These are phyloP conservation scores for human (Homo sapiens) DNA, from an alignment of 2,113 vertebrate genomes.

Conservation along the genomic window GRCh38 chr3:189108001-189108500, in stretches of 20 bases:
- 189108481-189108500: slow-evolving; percentile 45
- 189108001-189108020: neutral
- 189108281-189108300: neutral
- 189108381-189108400: slow-evolving; percentile 55
- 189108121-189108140: slow-evolving; percentile 34
- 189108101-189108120: neutral
- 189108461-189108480: slow-evolving; percentile 58
- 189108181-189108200: slow-evolving; percentile 26
- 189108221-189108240: slow-evolving; percentile 56
- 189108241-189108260: slow-evolving; percentile 35
- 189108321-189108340: slow-evolving; percentile 46
- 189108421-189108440: slow-evolving; percentile 41
- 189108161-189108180: slow-evolving; percentile 36
- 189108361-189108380: slow-evolving; percentile 3
- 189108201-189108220: slow-evolving; percentile 63
- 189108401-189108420: slow-evolving; percentile 13
- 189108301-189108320: neutral
- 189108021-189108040: neutral
- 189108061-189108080: neutral
- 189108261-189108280: neutral
- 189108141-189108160: neutral
- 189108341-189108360: slow-evolving; percentile 55
- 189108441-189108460: slow-evolving; percentile 62
- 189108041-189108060: neutral
- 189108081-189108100: neutral